A percentile compares a stretch with the other conserved stretches of the same genome.
These are phyloP conservation scores for Drosophila putrida DNA, from an alignment of 2,888 invertebrate species.

Conservation along the genomic window DNA sequence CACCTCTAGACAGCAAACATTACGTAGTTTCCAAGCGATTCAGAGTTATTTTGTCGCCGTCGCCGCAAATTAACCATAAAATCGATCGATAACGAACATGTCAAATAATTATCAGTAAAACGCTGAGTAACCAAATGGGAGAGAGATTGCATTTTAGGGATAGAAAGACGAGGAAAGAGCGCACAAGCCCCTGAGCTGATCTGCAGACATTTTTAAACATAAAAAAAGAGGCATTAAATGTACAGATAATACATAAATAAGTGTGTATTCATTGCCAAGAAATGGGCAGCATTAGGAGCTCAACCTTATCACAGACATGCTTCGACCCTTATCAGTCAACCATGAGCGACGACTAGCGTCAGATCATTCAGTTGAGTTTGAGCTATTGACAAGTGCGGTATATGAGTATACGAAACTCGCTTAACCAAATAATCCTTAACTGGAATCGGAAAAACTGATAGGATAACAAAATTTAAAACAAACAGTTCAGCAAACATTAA, in stretches of 20 bases:
- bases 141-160: not conserved
- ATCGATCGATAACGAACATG: constrained; percentile 60
- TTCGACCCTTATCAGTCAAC: constrained; percentile 35
- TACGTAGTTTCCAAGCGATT: constrained; percentile 75
- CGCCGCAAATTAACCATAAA: constrained; percentile 35
- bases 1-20: constrained; percentile 40
- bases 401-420: not conserved
- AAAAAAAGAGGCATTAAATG: constrained; percentile 9
- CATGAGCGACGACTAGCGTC: constrained; percentile 12
- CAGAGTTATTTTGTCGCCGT: constrained; percentile 66
- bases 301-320: constrained; percentile 42
- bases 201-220: constrained; percentile 40
- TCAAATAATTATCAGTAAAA: constrained; percentile 22
- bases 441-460: constrained; percentile 7
- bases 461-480: not conserved
- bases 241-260: constrained; percentile 25
- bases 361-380: constrained; percentile 40
- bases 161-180: not conserved
- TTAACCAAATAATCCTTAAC: constrained; percentile 2
- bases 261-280: constrained; percentile 17
- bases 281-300: constrained; percentile 25
- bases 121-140: constrained; percentile 8
- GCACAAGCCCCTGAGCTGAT: constrained; percentile 13
- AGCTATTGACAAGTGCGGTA: constrained; percentile 32
- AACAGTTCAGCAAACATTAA: not conserved